Evolutionary conservation across 2,113 vertebrate genomes (phyloP).

Genomic region (Chaetodon auriga): DNA sequence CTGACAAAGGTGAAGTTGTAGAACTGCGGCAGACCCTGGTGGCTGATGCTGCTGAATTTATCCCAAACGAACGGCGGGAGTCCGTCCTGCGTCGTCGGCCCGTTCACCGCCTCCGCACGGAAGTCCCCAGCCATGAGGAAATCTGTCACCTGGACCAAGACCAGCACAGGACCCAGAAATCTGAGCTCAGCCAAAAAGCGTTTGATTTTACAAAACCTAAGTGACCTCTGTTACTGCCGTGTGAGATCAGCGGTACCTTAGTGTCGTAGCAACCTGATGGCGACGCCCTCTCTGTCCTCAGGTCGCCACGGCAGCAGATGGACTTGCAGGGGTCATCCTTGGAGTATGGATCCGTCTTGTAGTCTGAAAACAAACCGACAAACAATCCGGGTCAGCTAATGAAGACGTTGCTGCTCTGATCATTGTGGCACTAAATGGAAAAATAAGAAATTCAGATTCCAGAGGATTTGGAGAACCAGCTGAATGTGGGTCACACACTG

Average conservation of each 20-base stretch:
- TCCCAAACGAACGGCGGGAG: conserved; percentile 90
- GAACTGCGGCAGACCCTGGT: conserved; percentile 86
- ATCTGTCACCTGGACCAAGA: conserved; percentile 87
- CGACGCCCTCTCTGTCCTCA: conserved; percentile 78
- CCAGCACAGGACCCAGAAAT: not conserved
- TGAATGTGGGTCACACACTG: not conserved
- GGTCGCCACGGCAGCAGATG: conserved; percentile 93
- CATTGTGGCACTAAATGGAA: not conserved
- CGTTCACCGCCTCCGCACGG: conserved; percentile 87
- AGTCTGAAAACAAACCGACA: conserved; percentile 82
- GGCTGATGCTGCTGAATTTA: conserved; percentile 85
- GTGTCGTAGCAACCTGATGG: conserved; percentile 94
- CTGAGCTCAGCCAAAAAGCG: not conserved
- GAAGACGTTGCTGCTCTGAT: not conserved
- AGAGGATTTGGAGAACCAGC: not conserved
- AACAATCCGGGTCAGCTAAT: no score
- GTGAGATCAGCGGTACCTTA: conserved; percentile 84
- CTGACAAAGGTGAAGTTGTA: conserved; percentile 90
- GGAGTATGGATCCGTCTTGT: conserved; percentile 89
- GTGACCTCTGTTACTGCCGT: not conserved
- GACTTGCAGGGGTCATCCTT: conserved; percentile 89
- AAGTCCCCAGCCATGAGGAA: conserved; percentile 85
- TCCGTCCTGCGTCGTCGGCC: conserved; percentile 88
- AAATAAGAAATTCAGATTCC: not conserved
- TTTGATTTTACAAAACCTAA: not conserved